Percentiles rank a stretch among this genome's conserved stretches.
Evolutionary conservation across 2,888 invertebrate species (phyloP).

Genomic region (Caenorhabditis macrosperma): DNA sequence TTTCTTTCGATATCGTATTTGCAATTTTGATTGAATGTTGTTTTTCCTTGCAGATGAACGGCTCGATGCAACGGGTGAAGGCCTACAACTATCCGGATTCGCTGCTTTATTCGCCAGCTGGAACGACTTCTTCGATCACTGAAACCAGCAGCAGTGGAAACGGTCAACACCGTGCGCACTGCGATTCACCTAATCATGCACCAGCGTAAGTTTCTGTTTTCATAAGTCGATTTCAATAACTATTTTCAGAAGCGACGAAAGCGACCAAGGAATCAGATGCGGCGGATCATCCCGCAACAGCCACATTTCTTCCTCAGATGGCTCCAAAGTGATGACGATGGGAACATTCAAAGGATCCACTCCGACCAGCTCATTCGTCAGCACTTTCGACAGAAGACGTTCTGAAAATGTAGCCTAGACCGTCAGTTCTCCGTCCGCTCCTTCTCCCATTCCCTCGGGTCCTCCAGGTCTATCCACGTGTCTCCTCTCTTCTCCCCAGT

Average conservation of each 20-base stretch:
- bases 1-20: too few relatives aligned
- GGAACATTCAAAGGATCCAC: slow-evolving; percentile 64
- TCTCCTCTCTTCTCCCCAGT: slow-evolving; percentile 16
- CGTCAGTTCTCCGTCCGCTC: slow-evolving; percentile 94
- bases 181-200: slow-evolving; percentile 66
- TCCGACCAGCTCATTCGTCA: slow-evolving; percentile 59
- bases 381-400: slow-evolving; percentile 62
- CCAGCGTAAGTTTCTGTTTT: slow-evolving; percentile 53
- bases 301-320: slow-evolving; percentile 69
- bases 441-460: slow-evolving; percentile 11
- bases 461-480: slow-evolving; percentile 34
- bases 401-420: slow-evolving; percentile 56
- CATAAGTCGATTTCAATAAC: background rate
- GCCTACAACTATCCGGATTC: slow-evolving; percentile 68
- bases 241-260: slow-evolving; percentile 67
- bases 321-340: slow-evolving; percentile 59
- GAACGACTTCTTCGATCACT: slow-evolving; percentile 65
- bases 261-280: slow-evolving; percentile 66
- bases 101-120: slow-evolving; percentile 65
- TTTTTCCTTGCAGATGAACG: slow-evolving; percentile 50
- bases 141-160: slow-evolving; percentile 64
- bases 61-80: slow-evolving; percentile 64
- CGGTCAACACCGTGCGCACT: slow-evolving; percentile 32
- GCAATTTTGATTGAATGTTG: background rate
- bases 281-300: slow-evolving; percentile 70